phyloP scores from a whole-genome alignment of 2,113 vertebrate species.

The Tetraodon nigroviridis region DNA sequence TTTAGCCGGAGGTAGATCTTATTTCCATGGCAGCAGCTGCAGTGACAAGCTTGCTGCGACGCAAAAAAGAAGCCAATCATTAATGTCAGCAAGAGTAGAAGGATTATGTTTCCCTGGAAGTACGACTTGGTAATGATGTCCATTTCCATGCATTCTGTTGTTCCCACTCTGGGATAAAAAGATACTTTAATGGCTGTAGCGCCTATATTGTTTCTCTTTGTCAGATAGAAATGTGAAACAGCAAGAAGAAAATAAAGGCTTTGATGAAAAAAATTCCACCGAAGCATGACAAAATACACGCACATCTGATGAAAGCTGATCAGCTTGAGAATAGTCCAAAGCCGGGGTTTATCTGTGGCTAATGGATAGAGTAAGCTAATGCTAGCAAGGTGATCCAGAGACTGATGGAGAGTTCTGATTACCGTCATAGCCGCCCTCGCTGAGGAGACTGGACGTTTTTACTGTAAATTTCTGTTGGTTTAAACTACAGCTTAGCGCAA shows the following conservation, averaged over 20 bases:
- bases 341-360: conserved; percentile 14
- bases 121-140: conserved; percentile 52
- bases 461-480: neutral
- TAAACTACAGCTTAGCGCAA: too few species aligned
- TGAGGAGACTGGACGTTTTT: conserved; percentile 49
- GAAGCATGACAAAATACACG: neutral
- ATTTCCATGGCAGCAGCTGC: conserved; percentile 58
- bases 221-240: conserved; percentile 11
- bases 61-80: conserved; percentile 52
- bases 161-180: conserved; percentile 41
- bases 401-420: conserved; percentile 30
- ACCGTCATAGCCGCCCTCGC: conserved; percentile 46
- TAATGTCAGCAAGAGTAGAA: conserved; percentile 50
- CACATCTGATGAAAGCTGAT: neutral
- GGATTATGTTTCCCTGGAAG: conserved; percentile 45
- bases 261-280: neutral
- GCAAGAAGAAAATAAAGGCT: conserved; percentile 8
- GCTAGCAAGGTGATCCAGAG: neutral
- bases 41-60: conserved; percentile 36
- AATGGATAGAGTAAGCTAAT: conserved; percentile 1
- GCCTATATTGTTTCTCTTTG: conserved; percentile 29
- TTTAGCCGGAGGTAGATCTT: conserved; percentile 52
- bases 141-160: conserved; percentile 40
- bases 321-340: neutral
- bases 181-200: conserved; percentile 46